These are phyloP conservation scores for Atopsyche davidsoni DNA, from an alignment of 1,140 invertebrate species.

Conservation along the genomic window DNA sequence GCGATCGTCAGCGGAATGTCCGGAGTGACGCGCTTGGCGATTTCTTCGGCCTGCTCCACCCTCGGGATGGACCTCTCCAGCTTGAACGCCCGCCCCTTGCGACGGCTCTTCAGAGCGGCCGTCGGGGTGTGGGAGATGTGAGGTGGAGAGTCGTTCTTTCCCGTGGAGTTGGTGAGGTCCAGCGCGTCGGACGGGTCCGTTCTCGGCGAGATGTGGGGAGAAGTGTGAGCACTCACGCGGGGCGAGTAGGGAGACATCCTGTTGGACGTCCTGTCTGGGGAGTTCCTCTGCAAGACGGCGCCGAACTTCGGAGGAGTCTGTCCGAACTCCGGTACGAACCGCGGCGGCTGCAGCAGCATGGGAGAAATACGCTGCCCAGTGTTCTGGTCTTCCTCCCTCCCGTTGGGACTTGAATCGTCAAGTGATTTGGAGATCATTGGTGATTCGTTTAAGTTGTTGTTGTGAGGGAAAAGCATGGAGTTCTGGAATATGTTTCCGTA, in stretches of 20 bases:
- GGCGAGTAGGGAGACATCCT: slow-evolving; percentile 34
- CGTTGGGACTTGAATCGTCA: slow-evolving; percentile 9
- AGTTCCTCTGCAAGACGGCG: slow-evolving; percentile 24
- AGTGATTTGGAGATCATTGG: slow-evolving; percentile 21
- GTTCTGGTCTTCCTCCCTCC: slow-evolving; percentile 20
- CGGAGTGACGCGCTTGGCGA: slow-evolving; percentile 32
- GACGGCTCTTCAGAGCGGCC: slow-evolving; percentile 55
- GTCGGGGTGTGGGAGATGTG: slow-evolving; percentile 37
- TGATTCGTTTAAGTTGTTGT: slow-evolving; percentile 40
- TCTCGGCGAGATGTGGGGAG: slow-evolving; percentile 33
- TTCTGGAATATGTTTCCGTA: slow-evolving; percentile 42
- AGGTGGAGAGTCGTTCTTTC: slow-evolving; percentile 34
- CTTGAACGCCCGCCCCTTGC: slow-evolving; percentile 76
- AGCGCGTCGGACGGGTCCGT: slow-evolving; percentile 43
- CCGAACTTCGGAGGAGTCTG: slow-evolving; percentile 12
- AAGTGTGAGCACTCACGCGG: slow-evolving; percentile 36
- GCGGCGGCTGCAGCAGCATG: slow-evolving; percentile 13
- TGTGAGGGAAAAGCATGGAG: slow-evolving; percentile 43
- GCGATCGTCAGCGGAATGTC: slow-evolving; percentile 39
- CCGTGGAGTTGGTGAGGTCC: slow-evolving; percentile 52
- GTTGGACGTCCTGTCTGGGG: slow-evolving; percentile 10
- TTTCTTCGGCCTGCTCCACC: slow-evolving; percentile 40
- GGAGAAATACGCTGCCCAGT: too few species aligned
- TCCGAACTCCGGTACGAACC: slow-evolving; percentile 17
- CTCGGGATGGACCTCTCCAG: slow-evolving; percentile 56